Percentiles rank a stretch among this genome's conserved stretches.
These are phyloP conservation scores for Tridacna crocea DNA, from an alignment of 2,888 invertebrate genomes.

Conservation along the genomic window DNA sequence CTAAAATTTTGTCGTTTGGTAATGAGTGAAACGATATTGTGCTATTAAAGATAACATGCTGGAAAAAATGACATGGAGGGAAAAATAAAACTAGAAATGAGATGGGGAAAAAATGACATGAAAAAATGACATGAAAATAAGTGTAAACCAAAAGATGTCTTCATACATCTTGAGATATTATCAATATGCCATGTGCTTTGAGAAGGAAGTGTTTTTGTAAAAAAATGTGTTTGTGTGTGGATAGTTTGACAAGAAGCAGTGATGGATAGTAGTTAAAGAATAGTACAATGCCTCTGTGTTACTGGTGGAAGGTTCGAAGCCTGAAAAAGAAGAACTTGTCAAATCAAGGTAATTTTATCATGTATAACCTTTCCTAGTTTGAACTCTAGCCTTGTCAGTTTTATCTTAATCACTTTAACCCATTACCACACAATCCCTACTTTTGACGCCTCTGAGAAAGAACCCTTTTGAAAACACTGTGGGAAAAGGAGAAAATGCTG, in stretches of 20 bases:
- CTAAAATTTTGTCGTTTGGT: too few species aligned
- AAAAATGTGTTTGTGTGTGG: neutral
- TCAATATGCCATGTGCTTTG: neutral
- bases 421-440: too few species aligned
- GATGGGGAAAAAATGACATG: too few species aligned
- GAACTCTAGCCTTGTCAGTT: too few species aligned
- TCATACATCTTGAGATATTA: too few species aligned
- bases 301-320: constrained; percentile 58
- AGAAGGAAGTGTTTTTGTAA: neutral
- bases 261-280: constrained; percentile 1
- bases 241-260: neutral
- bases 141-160: too few species aligned
- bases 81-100: too few species aligned
- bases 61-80: too few species aligned
- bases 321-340: constrained; percentile 35
- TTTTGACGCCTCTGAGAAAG: neutral
- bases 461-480: neutral
- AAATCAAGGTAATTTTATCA: constrained; percentile 15
- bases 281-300: constrained; percentile 45
- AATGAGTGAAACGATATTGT: too few species aligned
- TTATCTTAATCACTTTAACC: too few species aligned
- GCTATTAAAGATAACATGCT: too few species aligned
- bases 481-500: neutral
- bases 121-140: too few species aligned
- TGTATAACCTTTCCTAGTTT: neutral